Conservation (phyloP, 2,797 vertebrate genomes). For the Epinephelus awoara region DNA sequence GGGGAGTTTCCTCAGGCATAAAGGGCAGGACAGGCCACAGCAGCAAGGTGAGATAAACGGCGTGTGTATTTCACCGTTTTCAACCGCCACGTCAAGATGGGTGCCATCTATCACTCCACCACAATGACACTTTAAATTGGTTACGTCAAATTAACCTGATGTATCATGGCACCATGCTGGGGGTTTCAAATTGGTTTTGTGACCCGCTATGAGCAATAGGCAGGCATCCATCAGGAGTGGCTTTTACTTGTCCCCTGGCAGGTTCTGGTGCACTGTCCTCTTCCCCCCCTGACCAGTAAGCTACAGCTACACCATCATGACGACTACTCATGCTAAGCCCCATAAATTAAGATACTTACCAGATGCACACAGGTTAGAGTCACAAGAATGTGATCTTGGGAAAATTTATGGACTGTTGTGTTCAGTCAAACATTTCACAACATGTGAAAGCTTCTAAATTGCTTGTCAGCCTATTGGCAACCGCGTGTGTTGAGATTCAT, state of each 20-base stretch:
- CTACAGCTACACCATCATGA: not conserved
- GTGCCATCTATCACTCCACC: constrained; percentile 67
- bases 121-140: constrained; percentile 80
- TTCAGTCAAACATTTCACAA: not conserved
- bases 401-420: not conserved
- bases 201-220: constrained; percentile 72
- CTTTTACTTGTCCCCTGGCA: constrained; percentile 58
- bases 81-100: constrained; percentile 59
- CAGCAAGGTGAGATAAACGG: constrained; percentile 68
- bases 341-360: not conserved
- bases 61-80: constrained; percentile 70
- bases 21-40: constrained; percentile 35
- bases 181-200: constrained; percentile 79
- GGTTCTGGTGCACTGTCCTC: constrained; percentile 18
- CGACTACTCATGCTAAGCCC: not conserved
- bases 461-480: not conserved
- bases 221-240: constrained; percentile 58
- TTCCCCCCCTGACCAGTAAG: not conserved
- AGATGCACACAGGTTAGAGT: not conserved
- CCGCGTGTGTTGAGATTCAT: not conserved
- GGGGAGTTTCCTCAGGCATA: constrained; percentile 8
- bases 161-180: constrained; percentile 74
- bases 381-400: not conserved
- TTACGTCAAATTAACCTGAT: constrained; percentile 85
- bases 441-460: not conserved